Percentiles rank a stretch among this genome's conserved stretches.
These are phyloP conservation scores for Ptiloglossa arizonensis DNA, from an alignment of 1,140 invertebrate species.

Conservation along the genomic window DNA sequence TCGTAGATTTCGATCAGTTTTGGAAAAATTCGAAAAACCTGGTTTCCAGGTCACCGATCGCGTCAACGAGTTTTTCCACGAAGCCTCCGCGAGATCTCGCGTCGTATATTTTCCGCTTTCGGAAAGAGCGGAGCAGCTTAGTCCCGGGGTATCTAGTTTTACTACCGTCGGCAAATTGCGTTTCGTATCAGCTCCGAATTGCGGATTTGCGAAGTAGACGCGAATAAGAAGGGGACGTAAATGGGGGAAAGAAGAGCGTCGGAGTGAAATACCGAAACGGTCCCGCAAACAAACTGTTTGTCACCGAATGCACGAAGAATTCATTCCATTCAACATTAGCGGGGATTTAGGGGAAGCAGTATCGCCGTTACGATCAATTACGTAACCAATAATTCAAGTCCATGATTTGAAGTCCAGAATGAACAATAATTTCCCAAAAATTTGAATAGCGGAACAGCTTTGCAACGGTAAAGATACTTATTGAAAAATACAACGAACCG, in stretches of 20 bases:
- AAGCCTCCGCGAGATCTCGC: constrained; percentile 15
- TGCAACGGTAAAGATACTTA: too few relatives aligned
- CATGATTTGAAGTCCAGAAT: too few relatives aligned
- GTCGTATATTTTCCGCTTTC: constrained; percentile 35
- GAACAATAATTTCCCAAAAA: too few relatives aligned
- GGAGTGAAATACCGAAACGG: background rate
- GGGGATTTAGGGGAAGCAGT: too few relatives aligned
- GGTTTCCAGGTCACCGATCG: constrained; percentile 41
- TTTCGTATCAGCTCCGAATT: constrained; percentile 43
- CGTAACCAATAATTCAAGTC: too few relatives aligned
- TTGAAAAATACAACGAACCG: too few relatives aligned
- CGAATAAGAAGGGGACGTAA: background rate
- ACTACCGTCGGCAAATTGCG: constrained; percentile 37
- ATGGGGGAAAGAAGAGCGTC: background rate
- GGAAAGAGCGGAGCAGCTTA: constrained; percentile 9
- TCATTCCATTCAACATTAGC: constrained; percentile 14
- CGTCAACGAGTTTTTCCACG: constrained; percentile 26
- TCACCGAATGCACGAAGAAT: background rate
- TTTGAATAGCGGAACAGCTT: too few relatives aligned
- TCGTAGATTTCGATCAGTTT: constrained; percentile 12
- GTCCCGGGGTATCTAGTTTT: constrained; percentile 19
- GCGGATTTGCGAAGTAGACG: constrained; percentile 29
- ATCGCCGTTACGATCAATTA: too few relatives aligned
- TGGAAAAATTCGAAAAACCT: constrained; percentile 31
- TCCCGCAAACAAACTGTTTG: background rate